Percentiles rank a stretch among this genome's conserved stretches.
Conservation (phyloP, 1,140 invertebrate species). For the Cotesia typhae region DNA sequence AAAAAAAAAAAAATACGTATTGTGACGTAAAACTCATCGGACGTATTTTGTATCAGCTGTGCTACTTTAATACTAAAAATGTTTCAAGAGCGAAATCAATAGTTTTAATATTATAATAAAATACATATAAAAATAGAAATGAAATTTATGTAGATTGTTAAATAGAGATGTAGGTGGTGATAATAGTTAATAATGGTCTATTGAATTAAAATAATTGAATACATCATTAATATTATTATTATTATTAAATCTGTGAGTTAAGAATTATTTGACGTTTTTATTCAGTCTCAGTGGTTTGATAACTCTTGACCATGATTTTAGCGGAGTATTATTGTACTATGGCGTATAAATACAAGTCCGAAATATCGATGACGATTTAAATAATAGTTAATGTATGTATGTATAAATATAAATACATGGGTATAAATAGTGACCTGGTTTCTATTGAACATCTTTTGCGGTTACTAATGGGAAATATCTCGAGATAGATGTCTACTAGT, state of each 20-base stretch:
- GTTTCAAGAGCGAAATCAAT: background rate
- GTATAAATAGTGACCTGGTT: slow-evolving; percentile 17
- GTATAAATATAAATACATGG: background rate
- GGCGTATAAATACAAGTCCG: background rate
- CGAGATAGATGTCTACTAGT: slow-evolving; percentile 20
- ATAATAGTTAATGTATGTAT: slow-evolving; percentile 15
- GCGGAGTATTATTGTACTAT: too few relatives aligned
- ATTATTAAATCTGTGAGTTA: too few relatives aligned
- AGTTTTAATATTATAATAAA: background rate
- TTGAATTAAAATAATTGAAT: too few relatives aligned
- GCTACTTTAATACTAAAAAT: background rate
- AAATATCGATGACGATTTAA: slow-evolving; percentile 16
- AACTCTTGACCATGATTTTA: too few relatives aligned
- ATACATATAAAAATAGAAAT: too few relatives aligned
- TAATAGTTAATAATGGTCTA: too few relatives aligned
- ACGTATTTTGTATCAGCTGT: background rate
- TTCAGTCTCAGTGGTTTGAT: too few relatives aligned
- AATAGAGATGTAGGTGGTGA: background rate
- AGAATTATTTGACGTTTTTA: too few relatives aligned
- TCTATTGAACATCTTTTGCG: slow-evolving; percentile 14
- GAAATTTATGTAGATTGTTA: too few relatives aligned
- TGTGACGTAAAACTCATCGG: background rate
- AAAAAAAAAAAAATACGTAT: background rate
- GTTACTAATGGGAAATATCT: slow-evolving; percentile 11
- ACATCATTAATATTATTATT: too few relatives aligned